Evolutionary conservation across 1,140 invertebrate genomes (phyloP).

Genomic region (Drosophila rhopaloa): DNA sequence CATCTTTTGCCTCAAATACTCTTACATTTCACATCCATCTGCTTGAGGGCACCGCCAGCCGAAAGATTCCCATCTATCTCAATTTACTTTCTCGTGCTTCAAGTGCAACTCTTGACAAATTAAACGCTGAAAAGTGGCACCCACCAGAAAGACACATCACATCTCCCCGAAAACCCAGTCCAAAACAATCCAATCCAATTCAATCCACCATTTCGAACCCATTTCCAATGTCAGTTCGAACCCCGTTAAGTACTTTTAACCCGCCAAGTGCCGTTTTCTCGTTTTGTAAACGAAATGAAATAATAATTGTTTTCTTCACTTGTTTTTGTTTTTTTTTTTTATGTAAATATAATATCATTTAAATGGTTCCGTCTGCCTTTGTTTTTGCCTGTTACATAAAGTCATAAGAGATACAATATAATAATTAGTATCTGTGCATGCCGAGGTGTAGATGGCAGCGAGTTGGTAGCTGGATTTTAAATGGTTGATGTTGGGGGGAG

Average conservation of each 20-base stretch:
- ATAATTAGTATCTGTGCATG: slow-evolving; percentile 73
- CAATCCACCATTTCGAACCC: slow-evolving; percentile 38
- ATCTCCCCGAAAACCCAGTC: slow-evolving; percentile 11
- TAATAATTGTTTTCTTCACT: slow-evolving; percentile 51
- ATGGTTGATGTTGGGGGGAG: neutral
- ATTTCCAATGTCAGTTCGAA: slow-evolving; percentile 63
- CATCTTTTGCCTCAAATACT: slow-evolving; percentile 13
- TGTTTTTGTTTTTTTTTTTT: slow-evolving; percentile 59
- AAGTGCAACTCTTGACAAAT: slow-evolving; percentile 82
- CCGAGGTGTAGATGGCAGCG: slow-evolving; percentile 64
- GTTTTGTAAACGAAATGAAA: slow-evolving; percentile 65
- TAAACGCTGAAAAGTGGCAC: slow-evolving; percentile 74
- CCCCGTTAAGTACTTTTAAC: slow-evolving; percentile 59
- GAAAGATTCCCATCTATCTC: slow-evolving; percentile 53
- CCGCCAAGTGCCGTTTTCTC: slow-evolving; percentile 37
- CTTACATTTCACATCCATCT: slow-evolving; percentile 41
- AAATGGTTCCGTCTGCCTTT: slow-evolving; percentile 59
- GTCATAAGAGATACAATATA: slow-evolving; percentile 72
- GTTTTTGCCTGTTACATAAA: slow-evolving; percentile 66
- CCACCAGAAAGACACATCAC: slow-evolving; percentile 46
- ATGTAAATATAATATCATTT: slow-evolving; percentile 79
- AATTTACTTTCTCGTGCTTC: slow-evolving; percentile 76
- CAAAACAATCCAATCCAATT: slow-evolving; percentile 45
- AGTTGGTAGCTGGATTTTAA: slow-evolving; percentile 25
- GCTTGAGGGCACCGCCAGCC: slow-evolving; percentile 28